Percentiles rank a stretch among this genome's conserved stretches.
These are phyloP conservation scores for Motacilla tschutschensis DNA, from an alignment of 2,113 vertebrate species.

Conservation along the genomic window DNA sequence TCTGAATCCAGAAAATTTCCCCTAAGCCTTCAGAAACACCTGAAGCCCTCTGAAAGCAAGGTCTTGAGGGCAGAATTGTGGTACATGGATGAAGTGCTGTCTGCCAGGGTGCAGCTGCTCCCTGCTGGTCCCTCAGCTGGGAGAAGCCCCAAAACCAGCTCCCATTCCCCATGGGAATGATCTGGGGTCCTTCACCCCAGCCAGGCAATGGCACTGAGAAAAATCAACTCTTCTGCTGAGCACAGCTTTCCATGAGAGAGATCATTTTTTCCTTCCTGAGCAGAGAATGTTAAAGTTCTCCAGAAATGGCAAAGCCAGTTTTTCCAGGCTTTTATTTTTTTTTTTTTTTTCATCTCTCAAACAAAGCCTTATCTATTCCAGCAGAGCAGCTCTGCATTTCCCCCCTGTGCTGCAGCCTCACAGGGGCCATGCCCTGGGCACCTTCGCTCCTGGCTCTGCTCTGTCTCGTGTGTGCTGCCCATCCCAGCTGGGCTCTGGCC, in stretches of 20 bases:
- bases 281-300: background rate
- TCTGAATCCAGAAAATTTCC: background rate
- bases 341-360: background rate
- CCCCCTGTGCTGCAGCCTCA: background rate
- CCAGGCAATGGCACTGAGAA: background rate
- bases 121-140: background rate
- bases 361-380: conserved; percentile 36
- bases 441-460: background rate
- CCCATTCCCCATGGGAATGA: background rate
- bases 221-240: background rate
- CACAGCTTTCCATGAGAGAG: background rate
- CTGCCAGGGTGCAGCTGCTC: background rate
- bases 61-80: background rate
- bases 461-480: background rate
- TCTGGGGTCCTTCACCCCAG: background rate
- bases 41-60: background rate
- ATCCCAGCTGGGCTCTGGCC: background rate
- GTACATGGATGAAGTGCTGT: background rate
- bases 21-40: background rate
- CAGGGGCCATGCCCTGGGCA: background rate
- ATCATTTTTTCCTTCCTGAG: background rate
- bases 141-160: background rate
- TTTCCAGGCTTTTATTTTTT: background rate
- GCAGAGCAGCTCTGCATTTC: background rate
- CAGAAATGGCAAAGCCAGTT: conserved; percentile 6